Evolutionary conservation across 2,113 vertebrate species (phyloP).

Genomic region (Corythornis madagascariensis): DNA sequence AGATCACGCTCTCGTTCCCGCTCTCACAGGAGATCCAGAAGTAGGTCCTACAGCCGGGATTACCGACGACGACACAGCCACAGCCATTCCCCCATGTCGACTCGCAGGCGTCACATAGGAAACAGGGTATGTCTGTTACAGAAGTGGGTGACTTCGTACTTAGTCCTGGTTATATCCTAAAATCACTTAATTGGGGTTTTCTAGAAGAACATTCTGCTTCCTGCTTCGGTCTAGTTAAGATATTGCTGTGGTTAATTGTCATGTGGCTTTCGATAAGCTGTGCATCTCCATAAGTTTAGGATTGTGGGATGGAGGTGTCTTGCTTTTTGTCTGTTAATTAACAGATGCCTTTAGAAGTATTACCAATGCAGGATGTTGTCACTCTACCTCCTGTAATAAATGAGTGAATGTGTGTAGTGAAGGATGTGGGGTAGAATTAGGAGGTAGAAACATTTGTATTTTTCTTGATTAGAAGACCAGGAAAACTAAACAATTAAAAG

Average conservation of each 20-base stretch:
- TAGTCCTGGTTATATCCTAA: not conserved
- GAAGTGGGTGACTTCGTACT: rapidly evolving
- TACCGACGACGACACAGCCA: slow-evolving; percentile 88
- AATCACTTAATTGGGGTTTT: rapidly evolving
- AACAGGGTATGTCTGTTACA: slow-evolving; percentile 83
- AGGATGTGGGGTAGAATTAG: not conserved
- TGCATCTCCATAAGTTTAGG: not conserved
- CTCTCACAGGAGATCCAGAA: slow-evolving; percentile 88
- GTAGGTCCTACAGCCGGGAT: slow-evolving; percentile 91
- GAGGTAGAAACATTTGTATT: not conserved
- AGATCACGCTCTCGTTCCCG: slow-evolving; percentile 88
- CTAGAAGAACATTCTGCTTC: not conserved
- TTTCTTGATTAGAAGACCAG: not conserved
- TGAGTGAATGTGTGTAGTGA: not conserved
- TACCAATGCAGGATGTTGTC: not conserved
- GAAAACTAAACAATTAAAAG: not conserved
- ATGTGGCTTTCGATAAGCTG: not conserved
- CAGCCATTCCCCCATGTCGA: slow-evolving; percentile 96
- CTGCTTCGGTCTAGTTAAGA: rapidly evolving
- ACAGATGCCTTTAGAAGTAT: not conserved
- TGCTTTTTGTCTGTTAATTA: not conserved
- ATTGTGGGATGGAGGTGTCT: not conserved
- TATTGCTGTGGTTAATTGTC: not conserved
- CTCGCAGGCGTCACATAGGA: slow-evolving; percentile 91
- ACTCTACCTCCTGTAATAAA: not conserved